Conservation (phyloP, 2,113 vertebrate species). For the Chaetops frenatus region DNA sequence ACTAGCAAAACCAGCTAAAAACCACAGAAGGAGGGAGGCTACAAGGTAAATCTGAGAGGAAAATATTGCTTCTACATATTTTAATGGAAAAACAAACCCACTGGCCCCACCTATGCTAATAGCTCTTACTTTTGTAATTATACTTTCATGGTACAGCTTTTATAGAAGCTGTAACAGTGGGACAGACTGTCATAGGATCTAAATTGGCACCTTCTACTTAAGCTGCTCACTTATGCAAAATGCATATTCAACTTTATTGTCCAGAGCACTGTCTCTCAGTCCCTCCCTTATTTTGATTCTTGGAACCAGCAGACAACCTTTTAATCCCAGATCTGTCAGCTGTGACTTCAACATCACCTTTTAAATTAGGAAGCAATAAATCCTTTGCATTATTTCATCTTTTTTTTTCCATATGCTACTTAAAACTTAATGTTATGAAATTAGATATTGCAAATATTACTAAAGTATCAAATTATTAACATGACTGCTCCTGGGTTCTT, state of each 20-base stretch:
- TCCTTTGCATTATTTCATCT: neutral
- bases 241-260: neutral
- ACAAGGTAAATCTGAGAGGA: neutral
- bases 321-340: slow-evolving; percentile 37
- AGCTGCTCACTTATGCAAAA: neutral
- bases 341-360: slow-evolving; percentile 6
- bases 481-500: neutral
- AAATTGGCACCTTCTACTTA: neutral
- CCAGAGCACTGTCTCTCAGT: neutral
- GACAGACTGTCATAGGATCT: neutral
- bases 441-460: neutral
- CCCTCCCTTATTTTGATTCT: neutral
- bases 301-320: slow-evolving; percentile 34
- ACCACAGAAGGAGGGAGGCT: neutral
- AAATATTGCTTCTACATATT: neutral
- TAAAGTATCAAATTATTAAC: neutral
- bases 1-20: neutral
- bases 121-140: neutral
- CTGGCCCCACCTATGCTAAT: neutral
- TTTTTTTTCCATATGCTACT: neutral
- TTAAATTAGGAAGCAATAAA: slow-evolving; percentile 1
- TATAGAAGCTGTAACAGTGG: neutral
- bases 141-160: neutral
- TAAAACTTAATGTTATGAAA: neutral
- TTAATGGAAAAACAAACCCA: neutral